Conservation (phyloP, 2,113 vertebrate genomes). For the Anguilla japonica region DNA sequence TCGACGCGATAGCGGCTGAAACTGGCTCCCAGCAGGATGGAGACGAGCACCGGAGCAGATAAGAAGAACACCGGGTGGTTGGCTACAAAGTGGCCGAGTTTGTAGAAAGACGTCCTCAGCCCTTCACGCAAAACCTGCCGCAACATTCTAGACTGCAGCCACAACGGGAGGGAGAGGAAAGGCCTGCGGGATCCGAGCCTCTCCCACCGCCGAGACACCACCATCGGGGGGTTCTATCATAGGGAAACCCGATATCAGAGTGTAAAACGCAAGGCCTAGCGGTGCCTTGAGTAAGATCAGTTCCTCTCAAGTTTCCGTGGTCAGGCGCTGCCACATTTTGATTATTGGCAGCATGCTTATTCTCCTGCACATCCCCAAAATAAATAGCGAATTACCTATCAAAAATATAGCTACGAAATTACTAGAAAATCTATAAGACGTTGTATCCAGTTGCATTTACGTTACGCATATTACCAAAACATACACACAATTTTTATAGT, state of each 20-base stretch:
- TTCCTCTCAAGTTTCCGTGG: neutral
- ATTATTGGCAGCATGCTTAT: neutral
- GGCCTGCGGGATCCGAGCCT: conserved; percentile 77
- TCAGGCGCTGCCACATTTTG: neutral
- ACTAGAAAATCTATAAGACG: no score
- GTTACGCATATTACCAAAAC: neutral
- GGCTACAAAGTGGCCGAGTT: conserved; percentile 90
- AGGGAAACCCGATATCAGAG: conserved; percentile 21
- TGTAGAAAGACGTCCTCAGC: conserved; percentile 87
- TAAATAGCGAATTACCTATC: neutral
- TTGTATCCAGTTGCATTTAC: neutral
- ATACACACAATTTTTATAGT: neutral
- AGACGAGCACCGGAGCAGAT: conserved; percentile 90
- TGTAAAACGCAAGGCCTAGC: neutral
- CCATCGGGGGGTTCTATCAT: conserved; percentile 78
- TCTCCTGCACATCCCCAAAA: neutral
- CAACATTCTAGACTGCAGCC: conserved; percentile 89
- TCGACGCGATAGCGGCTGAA: conserved; percentile 96
- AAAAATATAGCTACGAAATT: neutral
- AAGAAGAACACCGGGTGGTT: conserved; percentile 96
- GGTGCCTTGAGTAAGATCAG: neutral
- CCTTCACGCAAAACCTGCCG: conserved; percentile 92
- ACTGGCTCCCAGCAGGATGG: conserved; percentile 93
- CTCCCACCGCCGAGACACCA: conserved; percentile 79
- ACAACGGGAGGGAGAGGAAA: conserved; percentile 78